These are phyloP conservation scores for Pasiphila rectangulata DNA, from an alignment of 2,888 invertebrate species.

Conservation along the genomic window DNA sequence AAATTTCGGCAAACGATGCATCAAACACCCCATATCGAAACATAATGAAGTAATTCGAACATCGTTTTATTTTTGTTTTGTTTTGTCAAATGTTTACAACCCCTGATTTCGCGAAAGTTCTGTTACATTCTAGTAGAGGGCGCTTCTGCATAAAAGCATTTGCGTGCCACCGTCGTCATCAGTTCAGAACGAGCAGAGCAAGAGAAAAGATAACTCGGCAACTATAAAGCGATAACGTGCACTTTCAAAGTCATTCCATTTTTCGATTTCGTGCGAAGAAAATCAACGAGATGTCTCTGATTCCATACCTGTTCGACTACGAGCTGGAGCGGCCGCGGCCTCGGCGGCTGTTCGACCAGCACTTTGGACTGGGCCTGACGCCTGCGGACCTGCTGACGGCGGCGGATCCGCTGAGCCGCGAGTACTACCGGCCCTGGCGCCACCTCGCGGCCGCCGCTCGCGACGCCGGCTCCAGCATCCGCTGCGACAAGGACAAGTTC, in stretches of 20 bases:
- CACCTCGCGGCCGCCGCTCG: conserved; percentile 69
- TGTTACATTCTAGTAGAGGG: conserved; percentile 48
- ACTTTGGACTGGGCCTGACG: conserved; percentile 75
- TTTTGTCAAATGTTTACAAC: conserved; percentile 1
- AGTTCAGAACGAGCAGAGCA: conserved; percentile 46
- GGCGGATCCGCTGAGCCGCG: conserved; percentile 42
- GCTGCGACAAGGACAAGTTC: conserved; percentile 69
- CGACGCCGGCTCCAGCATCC: conserved; percentile 78
- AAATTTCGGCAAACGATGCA: no score
- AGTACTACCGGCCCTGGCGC: conserved; percentile 70
- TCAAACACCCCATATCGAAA: no score
- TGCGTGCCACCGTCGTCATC: conserved; percentile 40
- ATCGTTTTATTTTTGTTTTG: no score
- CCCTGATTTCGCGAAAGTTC: conserved; percentile 55
- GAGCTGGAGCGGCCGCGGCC: conserved; percentile 67
- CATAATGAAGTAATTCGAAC: no score
- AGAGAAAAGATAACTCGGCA: conserved; percentile 10
- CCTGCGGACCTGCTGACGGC: conserved; percentile 70
- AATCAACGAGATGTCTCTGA: conserved; percentile 64
- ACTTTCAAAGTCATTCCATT: not conserved
- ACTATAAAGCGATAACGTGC: conserved; percentile 12
- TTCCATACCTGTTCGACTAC: conserved; percentile 68
- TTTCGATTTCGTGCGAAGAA: conserved; percentile 11
- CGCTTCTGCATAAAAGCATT: conserved; percentile 46
- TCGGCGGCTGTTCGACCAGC: conserved; percentile 74